Percentiles rank a stretch among this genome's conserved stretches.
Conservation (phyloP, 2,113 vertebrate species). For the Proteles cristata region DNA sequence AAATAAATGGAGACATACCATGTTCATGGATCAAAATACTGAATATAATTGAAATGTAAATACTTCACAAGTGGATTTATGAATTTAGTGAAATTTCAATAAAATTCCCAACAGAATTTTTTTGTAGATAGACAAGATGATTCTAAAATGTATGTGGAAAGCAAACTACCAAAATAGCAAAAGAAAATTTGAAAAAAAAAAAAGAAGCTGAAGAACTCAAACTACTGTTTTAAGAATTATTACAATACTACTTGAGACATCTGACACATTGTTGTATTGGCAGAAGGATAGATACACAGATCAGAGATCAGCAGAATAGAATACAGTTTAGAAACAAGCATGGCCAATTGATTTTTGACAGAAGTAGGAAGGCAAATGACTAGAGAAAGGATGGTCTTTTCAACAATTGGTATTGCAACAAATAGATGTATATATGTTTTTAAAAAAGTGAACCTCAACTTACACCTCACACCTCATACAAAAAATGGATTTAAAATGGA, state of each 20-base stretch:
- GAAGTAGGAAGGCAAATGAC: background rate
- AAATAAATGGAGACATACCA: background rate
- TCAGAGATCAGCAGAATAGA: background rate
- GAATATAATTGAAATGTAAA: background rate
- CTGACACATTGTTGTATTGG: background rate
- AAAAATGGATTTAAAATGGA: background rate
- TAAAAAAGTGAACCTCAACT: background rate
- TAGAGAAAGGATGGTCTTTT: background rate
- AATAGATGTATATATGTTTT: background rate
- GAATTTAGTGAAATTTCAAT: background rate
- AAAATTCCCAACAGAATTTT: background rate
- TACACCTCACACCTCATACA: background rate
- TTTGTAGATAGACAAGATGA: background rate
- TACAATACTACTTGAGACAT: background rate
- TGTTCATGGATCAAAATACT: background rate
- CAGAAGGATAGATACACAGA: background rate
- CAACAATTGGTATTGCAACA: background rate
- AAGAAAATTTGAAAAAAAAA: background rate
- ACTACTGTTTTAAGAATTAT: background rate
- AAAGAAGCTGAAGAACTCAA: background rate
- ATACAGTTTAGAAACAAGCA: background rate
- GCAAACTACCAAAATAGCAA: background rate
- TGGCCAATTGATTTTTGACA: background rate
- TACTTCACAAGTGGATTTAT: background rate
- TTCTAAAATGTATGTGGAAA: conserved; percentile 28